Percentiles rank a stretch among this genome's conserved stretches.
Conservation (phyloP, 2,888 invertebrate genomes). For the Melanostoma mellinum region DNA sequence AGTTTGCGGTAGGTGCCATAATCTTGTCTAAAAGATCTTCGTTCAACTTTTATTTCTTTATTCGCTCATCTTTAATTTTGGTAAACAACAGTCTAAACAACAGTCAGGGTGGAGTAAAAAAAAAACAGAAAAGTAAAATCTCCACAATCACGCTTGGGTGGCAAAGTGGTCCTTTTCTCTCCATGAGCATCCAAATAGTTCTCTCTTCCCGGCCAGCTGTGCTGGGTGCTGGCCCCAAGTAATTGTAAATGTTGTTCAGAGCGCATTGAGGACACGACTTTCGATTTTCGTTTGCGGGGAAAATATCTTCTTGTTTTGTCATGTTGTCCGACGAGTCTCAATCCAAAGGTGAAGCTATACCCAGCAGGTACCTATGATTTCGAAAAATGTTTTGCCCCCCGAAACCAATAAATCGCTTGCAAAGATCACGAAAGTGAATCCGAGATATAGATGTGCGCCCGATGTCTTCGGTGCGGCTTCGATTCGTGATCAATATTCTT, state of each 20-base stretch:
- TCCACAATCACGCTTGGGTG: constrained; percentile 69
- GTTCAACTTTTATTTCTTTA: constrained; percentile 72
- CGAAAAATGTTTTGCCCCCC: constrained; percentile 27
- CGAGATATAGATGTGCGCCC: constrained; percentile 39
- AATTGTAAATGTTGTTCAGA: constrained; percentile 64
- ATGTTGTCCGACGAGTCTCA: constrained; percentile 53
- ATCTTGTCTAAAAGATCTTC: constrained; percentile 68
- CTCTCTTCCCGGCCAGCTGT: constrained; percentile 6
- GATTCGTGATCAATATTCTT: constrained; percentile 71
- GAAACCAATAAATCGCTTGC: constrained; percentile 55
- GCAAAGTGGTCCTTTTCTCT: constrained; percentile 63
- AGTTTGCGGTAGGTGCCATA: constrained; percentile 73
- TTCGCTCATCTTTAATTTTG: constrained; percentile 73
- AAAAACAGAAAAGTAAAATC: constrained; percentile 29
- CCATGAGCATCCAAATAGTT: constrained; percentile 42
- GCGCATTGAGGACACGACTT: constrained; percentile 69
- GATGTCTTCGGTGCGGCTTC: constrained; percentile 56
- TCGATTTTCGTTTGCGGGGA: constrained; percentile 64
- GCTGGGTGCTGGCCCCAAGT: constrained; percentile 25
- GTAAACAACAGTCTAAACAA: constrained; percentile 37
- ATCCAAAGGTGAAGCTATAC: constrained; percentile 13
- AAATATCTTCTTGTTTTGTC: constrained; percentile 49
- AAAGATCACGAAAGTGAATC: constrained; percentile 69
- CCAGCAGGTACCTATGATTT: constrained; percentile 41
- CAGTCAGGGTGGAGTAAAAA: constrained; percentile 13